Base-by-base conservation (phyloP, 1,140 invertebrate species). In the Paraescarpia echinospica region DNA sequence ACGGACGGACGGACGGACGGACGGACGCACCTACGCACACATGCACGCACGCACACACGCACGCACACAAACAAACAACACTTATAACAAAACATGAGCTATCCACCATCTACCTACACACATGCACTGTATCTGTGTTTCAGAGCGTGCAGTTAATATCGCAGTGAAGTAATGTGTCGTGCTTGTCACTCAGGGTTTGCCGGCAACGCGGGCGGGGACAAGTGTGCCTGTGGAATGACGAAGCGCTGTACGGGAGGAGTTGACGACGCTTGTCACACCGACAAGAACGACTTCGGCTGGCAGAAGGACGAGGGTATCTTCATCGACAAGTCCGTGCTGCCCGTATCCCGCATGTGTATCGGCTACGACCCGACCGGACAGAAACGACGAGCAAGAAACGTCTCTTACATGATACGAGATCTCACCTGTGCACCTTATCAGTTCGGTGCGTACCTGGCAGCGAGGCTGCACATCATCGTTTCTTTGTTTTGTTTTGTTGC, bases 171-270 rank as follows among this genome's bases (percentile, higher is more conserved):
- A n/a, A 41, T 33, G 33, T 90, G 89, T 35, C 27, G 89, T 35
- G n/a, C n/a, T n/a, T n/a, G n/a, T n/a, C n/a, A n/a, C n/a, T n/a
- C n/a, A 90, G 89, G 89, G 14, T 90, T 34, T 18, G 89, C 89
- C 18, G 89, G 89, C 35, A 90, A 35, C 33, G 89, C 89, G 14
- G 89, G 35, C 35, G 89, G 89, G 5, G 89, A 90, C 22, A 35
- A 90, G 89, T 90, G 89, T 1, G 89, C 89, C 27, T 90, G 89
- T 35, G 89, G 89, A 12, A 90, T 90, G 89, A 90, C 35, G 22
- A 18, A 90, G 34, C 33, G 33, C 4, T 90, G 89, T 90, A 31
- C 14, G 9, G 89, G 89, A 27, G 89, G 89, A 22, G 89, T 35
- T n/a, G 89, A 22, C n/a, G 89, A 12, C 89, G 34, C 33, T 18